A percentile compares a stretch with the other conserved stretches of the same genome.
Evolutionary conservation across 2,113 vertebrate species (phyloP).

Genomic region (Spheniscus mendiculus): DNA sequence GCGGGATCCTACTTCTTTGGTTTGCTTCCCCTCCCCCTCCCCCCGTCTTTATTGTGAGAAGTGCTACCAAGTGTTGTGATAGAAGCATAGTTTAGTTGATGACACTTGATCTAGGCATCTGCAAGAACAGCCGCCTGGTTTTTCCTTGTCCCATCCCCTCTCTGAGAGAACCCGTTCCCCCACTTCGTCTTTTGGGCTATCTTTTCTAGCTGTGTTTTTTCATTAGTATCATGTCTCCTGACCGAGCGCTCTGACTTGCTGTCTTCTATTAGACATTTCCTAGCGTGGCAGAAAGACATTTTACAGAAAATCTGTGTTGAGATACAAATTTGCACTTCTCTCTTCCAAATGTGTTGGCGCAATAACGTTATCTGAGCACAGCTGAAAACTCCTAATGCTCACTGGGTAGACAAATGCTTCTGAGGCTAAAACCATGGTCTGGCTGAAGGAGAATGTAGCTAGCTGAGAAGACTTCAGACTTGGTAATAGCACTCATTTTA

Average conservation of each 20-base stretch:
- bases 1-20: background rate
- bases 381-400: background rate
- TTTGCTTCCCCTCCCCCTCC: background rate
- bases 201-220: background rate
- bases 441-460: background rate
- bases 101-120: background rate
- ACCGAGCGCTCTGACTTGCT: background rate
- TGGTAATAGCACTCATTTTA: background rate
- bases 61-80: background rate
- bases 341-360: background rate
- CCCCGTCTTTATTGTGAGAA: background rate
- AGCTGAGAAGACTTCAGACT: background rate
- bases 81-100: background rate
- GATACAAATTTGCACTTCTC: background rate
- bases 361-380: background rate
- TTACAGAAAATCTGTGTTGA: background rate
- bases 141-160: background rate
- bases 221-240: fast-evolving
- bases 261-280: background rate
- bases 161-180: background rate
- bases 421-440: background rate
- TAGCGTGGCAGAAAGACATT: background rate
- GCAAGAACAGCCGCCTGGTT: fast-evolving
- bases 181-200: background rate
- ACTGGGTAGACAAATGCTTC: background rate